Evolutionary conservation across 2,888 invertebrate species (phyloP), one percentile per base, ranked within the genome.

Genomic region (Automeris io): DNA sequence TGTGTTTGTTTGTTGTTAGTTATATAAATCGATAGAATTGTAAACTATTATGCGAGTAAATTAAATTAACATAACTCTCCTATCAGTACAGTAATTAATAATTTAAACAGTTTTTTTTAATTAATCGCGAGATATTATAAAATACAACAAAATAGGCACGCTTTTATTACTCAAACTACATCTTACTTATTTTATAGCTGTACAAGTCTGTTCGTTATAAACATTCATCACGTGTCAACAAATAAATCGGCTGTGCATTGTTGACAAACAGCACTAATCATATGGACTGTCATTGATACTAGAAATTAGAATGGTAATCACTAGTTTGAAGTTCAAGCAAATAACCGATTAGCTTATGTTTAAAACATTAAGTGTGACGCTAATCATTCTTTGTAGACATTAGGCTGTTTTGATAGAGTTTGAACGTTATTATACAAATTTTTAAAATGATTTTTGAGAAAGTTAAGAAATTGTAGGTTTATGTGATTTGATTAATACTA

Each of bases 321-420:
- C 39, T 44, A 44, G 49, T 48, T 53, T 55, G 49, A 54, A 60
- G 57, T 60, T 58, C 55, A 57, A 47, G 49, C 49, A 52, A 53
- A 59, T 49, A 59, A 8, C 32, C 11, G 18, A 18, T 37, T 31
- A 37, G 23, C 16, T 37, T 32, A 37, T 37, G 37, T 38, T 42
- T 37, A 12, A 37, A 37, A 37, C 8, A 40, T 31, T 37, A 29
- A 25, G 24, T 29, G 29, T 40, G 13, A 26, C 33, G 25, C 31
- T 32, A 16, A 31, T 23, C 13, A 12, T 16, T 5, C 18, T 18
- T 31, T 34, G 8, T 23, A 23, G 16, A 7, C n/a, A 16, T 29
- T 29, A 3, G 13, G 29, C 16, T n/a, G 6, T 16, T 29, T n/a
- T 16, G 13, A 7, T 26, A 26, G 7, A 13, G 12, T 25, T 9